Evolutionary conservation across 2,888 invertebrate genomes (phyloP).

Genomic region (Molorchus minor): DNA sequence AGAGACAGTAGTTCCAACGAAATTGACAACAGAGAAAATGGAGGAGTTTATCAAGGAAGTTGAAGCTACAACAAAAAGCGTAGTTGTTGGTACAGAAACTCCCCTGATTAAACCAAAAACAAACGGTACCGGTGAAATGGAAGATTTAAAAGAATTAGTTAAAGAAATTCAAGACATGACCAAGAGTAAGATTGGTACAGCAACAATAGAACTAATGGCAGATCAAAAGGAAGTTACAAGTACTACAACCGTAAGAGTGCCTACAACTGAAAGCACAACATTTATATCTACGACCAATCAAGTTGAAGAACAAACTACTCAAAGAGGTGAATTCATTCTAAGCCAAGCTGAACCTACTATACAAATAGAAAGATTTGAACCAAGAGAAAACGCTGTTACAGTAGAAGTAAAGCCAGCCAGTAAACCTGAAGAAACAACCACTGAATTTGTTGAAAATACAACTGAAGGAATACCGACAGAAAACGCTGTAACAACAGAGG

Average conservation of each 20-base stretch:
- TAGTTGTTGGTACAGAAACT: slow-evolving; percentile 1
- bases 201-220: neutral
- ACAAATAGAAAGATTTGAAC: no score
- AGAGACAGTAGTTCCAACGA: slow-evolving; percentile 3
- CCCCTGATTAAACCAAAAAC: neutral
- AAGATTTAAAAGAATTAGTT: slow-evolving; percentile 1
- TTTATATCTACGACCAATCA: no score
- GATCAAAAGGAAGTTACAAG: neutral
- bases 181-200: slow-evolving; percentile 3
- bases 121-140: neutral
- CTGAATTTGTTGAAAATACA: neutral
- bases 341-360: no score
- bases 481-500: slow-evolving; percentile 6
- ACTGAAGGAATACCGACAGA: slow-evolving; percentile 19
- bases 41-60: slow-evolving; percentile 28
- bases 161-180: slow-evolving; percentile 9
- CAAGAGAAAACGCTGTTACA: no score
- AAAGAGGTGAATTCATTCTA: no score
- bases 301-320: no score
- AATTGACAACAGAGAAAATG: slow-evolving; percentile 21
- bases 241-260: neutral
- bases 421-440: neutral
- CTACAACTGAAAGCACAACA: no score
- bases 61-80: slow-evolving; percentile 31
- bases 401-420: neutral